Base-by-base conservation (phyloP, 2,113 vertebrate species). In the Puma concolor region DNA sequence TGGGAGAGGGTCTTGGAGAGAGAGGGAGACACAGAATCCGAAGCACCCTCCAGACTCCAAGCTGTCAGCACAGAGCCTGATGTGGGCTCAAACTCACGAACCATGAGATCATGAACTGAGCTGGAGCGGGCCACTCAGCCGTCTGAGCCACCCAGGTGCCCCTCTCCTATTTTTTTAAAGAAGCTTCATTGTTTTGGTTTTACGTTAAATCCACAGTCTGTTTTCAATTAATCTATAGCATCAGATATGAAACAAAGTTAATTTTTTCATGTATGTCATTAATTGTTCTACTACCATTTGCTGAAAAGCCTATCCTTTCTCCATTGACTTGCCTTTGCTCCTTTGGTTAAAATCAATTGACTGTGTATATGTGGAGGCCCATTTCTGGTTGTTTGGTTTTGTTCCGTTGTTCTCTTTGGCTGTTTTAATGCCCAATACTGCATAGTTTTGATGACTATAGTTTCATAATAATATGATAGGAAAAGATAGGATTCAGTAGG, bases 301-400 rank as follows among this genome's bases (percentile, higher is more conserved):
- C 57, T 63, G 41, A 86, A 85, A 85, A 84, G 38, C 50, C 19
- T 74, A 9, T 69, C n/a, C 67, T 88, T 76, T 77, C 29, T 48
- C 41, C 3, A 31, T 76, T 83, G 29, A 88, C 17, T 50, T 88
- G 38, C 63, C 50, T 76, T 91, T 80, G 27, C 12, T 44, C 60
- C 60, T 76, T 91, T 87, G 54, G 86, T 63, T 31, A 90, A 64
- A 54, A 54, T 83, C 57, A 31, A 7, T 88, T 83, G 92, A 31
- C 23, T 27, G 2, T 50, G 5, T 83, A 17, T 86, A 19, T 67
- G 38, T 77, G 36, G 48, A n/a, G 77, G 23, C 4, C 23, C 31
- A 71, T 79, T 92, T 93, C 36, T 95, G 63, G 13, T 31, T 88
- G 23, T 72, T 89, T 92, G 38, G 64, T 64, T 93, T 92, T 69